Evolutionary conservation across 2,888 invertebrate species (phyloP), one percentile per base, ranked within the genome.

Genomic region (Melanotus villosus): DNA sequence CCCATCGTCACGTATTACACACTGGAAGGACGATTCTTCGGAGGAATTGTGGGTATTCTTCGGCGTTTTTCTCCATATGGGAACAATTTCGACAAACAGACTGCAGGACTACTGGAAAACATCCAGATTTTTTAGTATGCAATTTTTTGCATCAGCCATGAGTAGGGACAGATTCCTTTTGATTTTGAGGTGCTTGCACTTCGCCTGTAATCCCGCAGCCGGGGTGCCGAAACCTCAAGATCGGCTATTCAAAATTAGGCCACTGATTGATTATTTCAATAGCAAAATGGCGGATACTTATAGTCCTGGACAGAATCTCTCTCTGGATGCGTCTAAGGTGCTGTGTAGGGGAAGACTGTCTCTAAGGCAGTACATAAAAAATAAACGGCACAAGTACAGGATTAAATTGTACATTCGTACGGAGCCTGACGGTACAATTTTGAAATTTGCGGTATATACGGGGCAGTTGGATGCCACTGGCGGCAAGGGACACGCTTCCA

Each of bases 371-470:
- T n/a, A n/a, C n/a, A n/a, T n/a, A n/a, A n/a, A n/a, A n/a, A n/a
- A n/a, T n/a, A n/a, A n/a, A n/a, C n/a, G n/a, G n/a, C n/a, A n/a
- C n/a, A n/a, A n/a, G n/a, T n/a, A n/a, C n/a, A n/a, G n/a, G n/a
- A n/a, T n/a, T n/a, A n/a, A n/a, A n/a, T n/a, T n/a, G n/a, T n/a
- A n/a, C n/a, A n/a, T n/a, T n/a, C n/a, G n/a, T n/a, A n/a, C n/a
- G n/a, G n/a, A n/a, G n/a, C 63, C 70, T 14, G 50, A 70, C 60
- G 77, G 73, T 3, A 59, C 75, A 16, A 58, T 76, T 41, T 50
- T 72, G 43, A 75, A 76, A 65, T 66, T 77, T 54, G 65, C 71
- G 12, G 50, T 77, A 32, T 79, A 79, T 68, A 73, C 72, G 38
- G 78, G 79, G 56, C 67, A 64, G 10, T 50, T 64, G 12, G 74